Conservation (phyloP, 1,140 invertebrate genomes). For the Nymphalis io region DNA sequence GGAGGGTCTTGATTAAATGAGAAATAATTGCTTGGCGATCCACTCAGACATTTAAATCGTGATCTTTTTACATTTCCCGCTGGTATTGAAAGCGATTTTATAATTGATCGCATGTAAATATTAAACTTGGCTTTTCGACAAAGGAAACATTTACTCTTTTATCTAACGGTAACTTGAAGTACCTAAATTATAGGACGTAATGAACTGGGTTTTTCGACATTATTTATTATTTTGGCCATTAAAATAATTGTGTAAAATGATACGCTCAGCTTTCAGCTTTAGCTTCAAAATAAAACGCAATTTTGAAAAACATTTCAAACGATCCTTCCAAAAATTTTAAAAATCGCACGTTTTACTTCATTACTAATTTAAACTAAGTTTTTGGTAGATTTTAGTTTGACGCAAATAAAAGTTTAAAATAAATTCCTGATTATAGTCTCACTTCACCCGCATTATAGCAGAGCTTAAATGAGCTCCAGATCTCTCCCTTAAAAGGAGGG, state of each 20-base stretch:
- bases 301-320: background rate
- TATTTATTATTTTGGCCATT: background rate
- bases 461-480: no score
- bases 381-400: no score
- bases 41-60: slow-evolving; percentile 27
- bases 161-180: background rate
- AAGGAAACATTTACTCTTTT: slow-evolving; percentile 4
- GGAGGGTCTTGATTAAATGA: slow-evolving; percentile 15
- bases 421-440: no score
- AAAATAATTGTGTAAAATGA: background rate
- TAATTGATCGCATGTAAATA: slow-evolving; percentile 28
- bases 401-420: no score
- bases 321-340: no score
- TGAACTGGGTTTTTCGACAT: background rate
- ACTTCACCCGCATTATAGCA: no score
- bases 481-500: no score
- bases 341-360: no score
- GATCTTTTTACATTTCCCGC: slow-evolving; percentile 18
- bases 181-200: background rate
- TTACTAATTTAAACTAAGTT: no score
- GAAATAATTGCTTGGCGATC: slow-evolving; percentile 24
- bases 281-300: no score
- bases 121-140: background rate
- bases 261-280: background rate
- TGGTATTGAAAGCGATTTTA: slow-evolving; percentile 15